These are phyloP conservation scores for Bathynomus jamesi DNA, from an alignment of 1,140 invertebrate genomes.

Conservation along the genomic window DNA sequence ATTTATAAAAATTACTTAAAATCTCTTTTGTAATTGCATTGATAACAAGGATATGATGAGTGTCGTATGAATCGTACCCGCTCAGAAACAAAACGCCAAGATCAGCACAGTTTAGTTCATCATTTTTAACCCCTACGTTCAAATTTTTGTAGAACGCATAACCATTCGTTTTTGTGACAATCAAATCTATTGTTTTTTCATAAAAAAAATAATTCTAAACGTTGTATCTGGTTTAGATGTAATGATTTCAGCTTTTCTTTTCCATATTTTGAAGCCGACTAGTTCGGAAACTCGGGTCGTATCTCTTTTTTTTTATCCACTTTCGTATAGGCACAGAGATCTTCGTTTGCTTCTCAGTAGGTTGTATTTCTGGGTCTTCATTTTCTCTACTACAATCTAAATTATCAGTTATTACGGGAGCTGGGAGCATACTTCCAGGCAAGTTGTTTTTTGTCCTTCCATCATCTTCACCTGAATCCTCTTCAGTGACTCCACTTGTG, in stretches of 20 bases:
- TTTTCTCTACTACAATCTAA: not conserved
- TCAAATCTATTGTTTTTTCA: not conserved
- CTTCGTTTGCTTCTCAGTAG: too few relatives aligned
- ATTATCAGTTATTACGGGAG: not conserved
- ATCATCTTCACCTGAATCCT: conserved; percentile 3
- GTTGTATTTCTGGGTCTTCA: not conserved
- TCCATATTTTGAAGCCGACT: not conserved
- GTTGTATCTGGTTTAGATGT: not conserved
- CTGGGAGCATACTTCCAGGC: not conserved
- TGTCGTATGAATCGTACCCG: too few relatives aligned
- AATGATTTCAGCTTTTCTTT: not conserved
- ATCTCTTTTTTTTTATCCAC: not conserved
- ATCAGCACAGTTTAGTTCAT: not conserved
- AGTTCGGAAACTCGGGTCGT: not conserved
- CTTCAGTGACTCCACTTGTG: conserved; percentile 2
- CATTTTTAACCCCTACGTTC: not conserved
- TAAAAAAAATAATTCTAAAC: conserved; percentile 5
- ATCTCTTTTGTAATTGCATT: too few relatives aligned
- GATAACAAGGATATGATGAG: too few relatives aligned
- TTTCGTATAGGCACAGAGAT: too few relatives aligned
- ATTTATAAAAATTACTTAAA: conserved; percentile 11
- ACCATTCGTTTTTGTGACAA: not conserved
- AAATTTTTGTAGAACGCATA: not conserved
- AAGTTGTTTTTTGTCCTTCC: not conserved
- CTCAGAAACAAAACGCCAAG: not conserved